phyloP scores from a whole-genome alignment of 1,140 invertebrate species.

The Bombus picipes region DNA sequence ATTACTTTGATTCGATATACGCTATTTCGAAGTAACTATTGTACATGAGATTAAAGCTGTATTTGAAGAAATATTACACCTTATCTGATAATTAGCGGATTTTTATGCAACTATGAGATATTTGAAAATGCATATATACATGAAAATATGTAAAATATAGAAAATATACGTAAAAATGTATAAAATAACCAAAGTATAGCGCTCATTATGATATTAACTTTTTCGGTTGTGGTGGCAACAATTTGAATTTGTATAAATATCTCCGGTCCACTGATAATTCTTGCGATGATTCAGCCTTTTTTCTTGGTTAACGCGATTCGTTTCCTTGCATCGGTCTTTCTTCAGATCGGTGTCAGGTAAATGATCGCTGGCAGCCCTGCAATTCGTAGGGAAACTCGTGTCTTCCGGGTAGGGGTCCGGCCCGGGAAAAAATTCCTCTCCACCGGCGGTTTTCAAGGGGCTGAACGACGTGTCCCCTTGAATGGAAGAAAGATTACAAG shows the following conservation, averaged over 20 bases:
- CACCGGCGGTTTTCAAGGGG: constrained; percentile 40
- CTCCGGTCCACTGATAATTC: not conserved
- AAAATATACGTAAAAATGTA: no score
- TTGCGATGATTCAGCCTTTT: not conserved
- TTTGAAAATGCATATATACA: no score
- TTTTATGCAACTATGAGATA: no score
- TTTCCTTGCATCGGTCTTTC: not conserved
- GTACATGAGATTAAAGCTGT: no score
- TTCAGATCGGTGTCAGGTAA: constrained; percentile 17
- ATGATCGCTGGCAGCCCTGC: constrained; percentile 28
- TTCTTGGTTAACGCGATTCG: not conserved
- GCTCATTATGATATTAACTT: no score
- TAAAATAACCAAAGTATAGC: no score
- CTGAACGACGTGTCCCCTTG: constrained; percentile 38
- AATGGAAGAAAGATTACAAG: constrained; percentile 63
- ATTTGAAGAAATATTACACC: no score
- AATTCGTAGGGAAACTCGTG: constrained; percentile 35
- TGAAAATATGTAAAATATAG: no score
- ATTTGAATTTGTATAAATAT: no score
- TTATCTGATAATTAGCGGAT: no score
- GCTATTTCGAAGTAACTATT: no score
- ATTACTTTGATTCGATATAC: not conserved
- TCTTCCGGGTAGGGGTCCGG: constrained; percentile 32
- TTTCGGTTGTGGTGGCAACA: no score
- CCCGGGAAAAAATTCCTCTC: constrained; percentile 14